Conservation (phyloP, 1,140 invertebrate species). For the Sminthurinus signatus region DNA sequence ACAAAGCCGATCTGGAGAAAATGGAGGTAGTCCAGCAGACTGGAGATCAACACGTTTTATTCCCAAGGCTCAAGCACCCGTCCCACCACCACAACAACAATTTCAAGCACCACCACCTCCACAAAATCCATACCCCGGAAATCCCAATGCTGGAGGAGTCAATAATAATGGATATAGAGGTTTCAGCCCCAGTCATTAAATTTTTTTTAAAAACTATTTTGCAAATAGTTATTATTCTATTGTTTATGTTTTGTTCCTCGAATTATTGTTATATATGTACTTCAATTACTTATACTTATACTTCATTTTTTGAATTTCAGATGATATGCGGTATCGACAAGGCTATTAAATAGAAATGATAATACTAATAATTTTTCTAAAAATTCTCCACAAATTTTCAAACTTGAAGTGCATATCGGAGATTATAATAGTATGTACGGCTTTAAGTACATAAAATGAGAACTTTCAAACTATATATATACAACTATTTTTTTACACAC, state of each 20-base stretch:
- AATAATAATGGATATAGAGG: conserved; percentile 17
- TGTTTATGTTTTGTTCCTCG: neutral
- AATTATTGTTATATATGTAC: neutral
- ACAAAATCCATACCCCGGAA: neutral
- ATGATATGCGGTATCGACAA: neutral
- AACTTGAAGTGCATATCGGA: no score
- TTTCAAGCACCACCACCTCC: neutral
- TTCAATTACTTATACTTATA: neutral
- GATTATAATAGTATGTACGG: no score
- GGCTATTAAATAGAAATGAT: conserved; percentile 8
- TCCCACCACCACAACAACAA: neutral
- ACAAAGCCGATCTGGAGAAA: neutral
- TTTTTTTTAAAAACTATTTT: neutral
- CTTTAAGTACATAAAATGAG: no score
- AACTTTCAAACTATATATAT: no score
- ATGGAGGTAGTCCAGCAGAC: neutral
- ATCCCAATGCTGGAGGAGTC: neutral
- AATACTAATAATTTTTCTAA: no score
- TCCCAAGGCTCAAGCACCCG: neutral
- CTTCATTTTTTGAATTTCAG: neutral
- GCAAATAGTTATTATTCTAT: neutral
- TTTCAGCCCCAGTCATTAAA: neutral
- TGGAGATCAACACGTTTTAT: conserved; percentile 18
- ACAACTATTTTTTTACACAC: no score
- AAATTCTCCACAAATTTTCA: no score